Percentiles rank a stretch among this genome's conserved stretches.
These are phyloP conservation scores for Cyanocitta stelleri DNA, from an alignment of 2,113 vertebrate species.

Conservation along the genomic window DNA sequence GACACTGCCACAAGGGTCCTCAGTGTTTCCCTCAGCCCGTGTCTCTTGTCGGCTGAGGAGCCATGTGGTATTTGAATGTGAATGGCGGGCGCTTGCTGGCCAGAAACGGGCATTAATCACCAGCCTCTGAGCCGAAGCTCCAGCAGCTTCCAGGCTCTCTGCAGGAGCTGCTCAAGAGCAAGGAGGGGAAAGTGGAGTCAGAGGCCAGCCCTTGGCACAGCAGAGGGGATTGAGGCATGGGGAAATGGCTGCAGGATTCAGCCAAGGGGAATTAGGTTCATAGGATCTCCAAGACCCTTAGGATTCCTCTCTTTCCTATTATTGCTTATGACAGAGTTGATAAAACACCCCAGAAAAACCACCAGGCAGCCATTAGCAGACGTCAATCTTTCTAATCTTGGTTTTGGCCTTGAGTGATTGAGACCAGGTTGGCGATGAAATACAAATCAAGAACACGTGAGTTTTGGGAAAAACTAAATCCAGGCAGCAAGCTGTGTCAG, in stretches of 20 bases:
- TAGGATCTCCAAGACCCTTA: background rate
- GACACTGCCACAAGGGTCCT: constrained; percentile 10
- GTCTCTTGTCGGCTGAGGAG: constrained; percentile 10
- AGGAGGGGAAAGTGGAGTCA: background rate
- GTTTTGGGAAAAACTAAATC: background rate
- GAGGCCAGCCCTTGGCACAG: background rate
- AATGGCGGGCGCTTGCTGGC: background rate
- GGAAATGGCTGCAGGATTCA: background rate
- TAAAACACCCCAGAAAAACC: constrained; percentile 17
- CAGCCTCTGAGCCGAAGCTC: background rate
- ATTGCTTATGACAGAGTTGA: background rate
- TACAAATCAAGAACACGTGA: constrained; percentile 25
- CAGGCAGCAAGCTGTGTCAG: background rate
- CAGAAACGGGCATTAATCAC: constrained; percentile 10
- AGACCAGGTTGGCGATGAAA: background rate
- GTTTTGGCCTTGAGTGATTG: background rate
- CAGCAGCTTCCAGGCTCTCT: background rate
- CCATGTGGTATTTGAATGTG: constrained; percentile 34
- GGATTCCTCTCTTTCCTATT: background rate
- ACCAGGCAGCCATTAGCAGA: background rate
- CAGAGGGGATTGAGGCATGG: background rate
- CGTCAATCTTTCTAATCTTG: background rate
- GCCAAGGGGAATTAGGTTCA: background rate
- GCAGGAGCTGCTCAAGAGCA: background rate
- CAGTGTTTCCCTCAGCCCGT: background rate